phyloP scores from a whole-genome alignment of 2,797 vertebrate genomes.

The Podargus strigoides region DNA sequence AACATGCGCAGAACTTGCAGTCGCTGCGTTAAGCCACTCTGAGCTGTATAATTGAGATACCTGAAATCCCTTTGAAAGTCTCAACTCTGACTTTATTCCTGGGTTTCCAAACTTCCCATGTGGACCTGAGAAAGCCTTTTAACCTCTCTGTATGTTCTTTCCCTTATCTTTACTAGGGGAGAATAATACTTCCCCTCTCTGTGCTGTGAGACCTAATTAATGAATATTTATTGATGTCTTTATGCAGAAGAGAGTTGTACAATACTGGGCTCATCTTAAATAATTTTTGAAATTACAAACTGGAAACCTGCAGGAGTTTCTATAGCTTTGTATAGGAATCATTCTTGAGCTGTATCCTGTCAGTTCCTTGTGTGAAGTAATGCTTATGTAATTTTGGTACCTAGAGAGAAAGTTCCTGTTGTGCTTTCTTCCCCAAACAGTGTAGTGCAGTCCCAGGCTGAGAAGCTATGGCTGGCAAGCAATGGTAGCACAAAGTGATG shows the following conservation, averaged over 20 bases:
- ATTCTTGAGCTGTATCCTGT: neutral
- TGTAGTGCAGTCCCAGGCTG: neutral
- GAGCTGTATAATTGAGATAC: neutral
- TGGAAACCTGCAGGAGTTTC: neutral
- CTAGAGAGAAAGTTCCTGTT: neutral
- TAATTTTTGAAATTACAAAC: neutral
- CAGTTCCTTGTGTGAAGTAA: neutral
- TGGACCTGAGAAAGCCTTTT: neutral
- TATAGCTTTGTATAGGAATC: neutral
- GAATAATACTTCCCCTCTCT: neutral
- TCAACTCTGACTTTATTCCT: neutral
- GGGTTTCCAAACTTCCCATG: neutral
- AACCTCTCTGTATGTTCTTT: neutral
- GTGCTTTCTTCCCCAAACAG: neutral
- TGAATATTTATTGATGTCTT: neutral
- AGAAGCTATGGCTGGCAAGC: neutral
- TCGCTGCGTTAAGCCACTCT: neutral
- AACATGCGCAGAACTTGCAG: accelerated
- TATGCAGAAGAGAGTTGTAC: neutral
- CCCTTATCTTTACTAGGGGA: neutral
- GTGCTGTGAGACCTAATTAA: neutral
- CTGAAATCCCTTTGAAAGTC: neutral
- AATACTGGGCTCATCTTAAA: neutral
- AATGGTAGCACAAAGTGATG: neutral
- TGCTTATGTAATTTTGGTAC: neutral